Percentiles rank a stretch among this genome's conserved stretches.
These are phyloP conservation scores for Cynaeus angustus DNA, from an alignment of 2,888 invertebrate genomes.

Conservation along the genomic window DNA sequence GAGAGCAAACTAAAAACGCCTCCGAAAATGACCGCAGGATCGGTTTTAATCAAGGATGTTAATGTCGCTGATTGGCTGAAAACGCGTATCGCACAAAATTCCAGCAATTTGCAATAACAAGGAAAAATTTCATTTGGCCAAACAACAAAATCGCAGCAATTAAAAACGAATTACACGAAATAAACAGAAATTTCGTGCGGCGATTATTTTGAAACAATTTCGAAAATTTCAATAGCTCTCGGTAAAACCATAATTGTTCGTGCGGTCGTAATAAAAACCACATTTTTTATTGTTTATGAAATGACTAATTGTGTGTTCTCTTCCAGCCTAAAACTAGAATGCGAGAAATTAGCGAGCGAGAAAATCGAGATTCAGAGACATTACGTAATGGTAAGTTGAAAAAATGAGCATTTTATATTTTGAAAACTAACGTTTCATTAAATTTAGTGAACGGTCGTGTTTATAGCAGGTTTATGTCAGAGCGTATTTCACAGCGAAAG, in stretches of 20 bases:
- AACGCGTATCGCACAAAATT: not conserved
- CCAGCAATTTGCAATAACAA: not conserved
- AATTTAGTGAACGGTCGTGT: slow-evolving; percentile 42
- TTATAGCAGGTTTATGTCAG: slow-evolving; percentile 48
- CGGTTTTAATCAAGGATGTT: not conserved
- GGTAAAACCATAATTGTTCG: slow-evolving; percentile 9
- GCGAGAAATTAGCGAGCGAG: slow-evolving; percentile 97
- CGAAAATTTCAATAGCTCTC: not conserved
- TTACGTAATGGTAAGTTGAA: slow-evolving; percentile 94
- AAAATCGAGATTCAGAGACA: slow-evolving; percentile 99
- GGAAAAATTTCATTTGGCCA: not conserved
- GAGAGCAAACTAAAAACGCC: no score
- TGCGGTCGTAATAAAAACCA: not conserved
- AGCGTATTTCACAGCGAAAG: slow-evolving; percentile 43
- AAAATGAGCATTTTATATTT: slow-evolving; percentile 39
- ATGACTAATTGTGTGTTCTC: slow-evolving; percentile 53
- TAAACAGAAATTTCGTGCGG: not conserved
- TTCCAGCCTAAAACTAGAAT: slow-evolving; percentile 95
- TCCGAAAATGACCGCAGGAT: no score
- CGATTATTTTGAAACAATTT: slow-evolving; percentile 9
- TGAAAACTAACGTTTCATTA: slow-evolving; percentile 48
- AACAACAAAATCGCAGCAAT: not conserved
- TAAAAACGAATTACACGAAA: slow-evolving; percentile 9
- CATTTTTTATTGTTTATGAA: slow-evolving; percentile 5
- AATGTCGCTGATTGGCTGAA: not conserved